Evolutionary conservation across 1,140 invertebrate genomes (phyloP).

Genomic region (Adoxophyes honmai): DNA sequence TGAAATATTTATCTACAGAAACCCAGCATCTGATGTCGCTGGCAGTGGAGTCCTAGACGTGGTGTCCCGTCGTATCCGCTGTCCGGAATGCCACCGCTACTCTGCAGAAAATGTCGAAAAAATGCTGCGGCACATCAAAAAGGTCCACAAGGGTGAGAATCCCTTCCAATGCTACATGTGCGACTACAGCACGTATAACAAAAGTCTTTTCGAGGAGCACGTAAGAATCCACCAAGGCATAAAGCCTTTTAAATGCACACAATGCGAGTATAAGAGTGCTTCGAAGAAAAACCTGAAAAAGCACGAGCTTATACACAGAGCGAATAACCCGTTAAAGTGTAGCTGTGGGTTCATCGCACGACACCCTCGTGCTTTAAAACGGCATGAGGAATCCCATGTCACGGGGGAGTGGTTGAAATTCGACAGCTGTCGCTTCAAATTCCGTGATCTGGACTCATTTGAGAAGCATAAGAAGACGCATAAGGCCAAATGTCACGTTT

Average conservation of each 20-base stretch:
- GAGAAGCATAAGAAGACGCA: not conserved
- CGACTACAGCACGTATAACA: slow-evolving; percentile 59
- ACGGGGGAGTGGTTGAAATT: slow-evolving; percentile 5
- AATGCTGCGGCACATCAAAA: slow-evolving; percentile 46
- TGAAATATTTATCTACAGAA: no score
- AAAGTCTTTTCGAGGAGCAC: slow-evolving; percentile 51
- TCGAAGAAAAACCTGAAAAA: slow-evolving; percentile 64
- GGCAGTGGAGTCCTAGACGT: not conserved
- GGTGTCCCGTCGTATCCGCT: slow-evolving; percentile 23
- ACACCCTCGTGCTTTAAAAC: slow-evolving; percentile 30
- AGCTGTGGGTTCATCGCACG: slow-evolving; percentile 45
- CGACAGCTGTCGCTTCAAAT: slow-evolving; percentile 24
- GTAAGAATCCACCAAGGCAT: slow-evolving; percentile 54
- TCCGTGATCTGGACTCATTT: slow-evolving; percentile 22
- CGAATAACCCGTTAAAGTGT: slow-evolving; percentile 54
- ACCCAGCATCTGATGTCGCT: not conserved
- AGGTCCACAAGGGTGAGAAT: slow-evolving; percentile 51
- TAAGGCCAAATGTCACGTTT: not conserved
- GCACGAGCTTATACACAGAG: slow-evolving; percentile 52
- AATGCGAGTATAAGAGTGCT: slow-evolving; percentile 47
- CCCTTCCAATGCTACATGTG: slow-evolving; percentile 62
- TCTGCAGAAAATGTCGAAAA: slow-evolving; percentile 47
- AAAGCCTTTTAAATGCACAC: slow-evolving; percentile 56
- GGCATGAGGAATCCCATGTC: slow-evolving; percentile 33
- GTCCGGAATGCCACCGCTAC: slow-evolving; percentile 44